Evolutionary conservation across 2,113 vertebrate species (phyloP), one percentile per base, ranked within the genome.

Genomic region (Odocoileus hemionus): DNA sequence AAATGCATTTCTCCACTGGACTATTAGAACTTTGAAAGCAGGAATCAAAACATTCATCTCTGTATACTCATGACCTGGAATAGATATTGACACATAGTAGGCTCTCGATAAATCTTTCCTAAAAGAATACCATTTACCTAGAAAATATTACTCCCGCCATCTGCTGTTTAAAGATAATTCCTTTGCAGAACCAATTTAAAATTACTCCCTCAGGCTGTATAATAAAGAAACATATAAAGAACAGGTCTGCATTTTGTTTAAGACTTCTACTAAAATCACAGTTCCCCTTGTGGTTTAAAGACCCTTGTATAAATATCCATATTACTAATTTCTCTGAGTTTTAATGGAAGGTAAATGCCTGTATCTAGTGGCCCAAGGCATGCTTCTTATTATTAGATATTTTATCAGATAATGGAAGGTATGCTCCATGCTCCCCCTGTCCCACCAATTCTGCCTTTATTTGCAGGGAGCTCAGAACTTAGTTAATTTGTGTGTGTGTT

Each of bases 131-230:
- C 39, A 45, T 93, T 96, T 92, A 58, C 57, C 61, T 94, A 93
- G 95, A 93, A 97, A 98, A 78, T 57, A 86, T 89, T 58, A 58
- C 36, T 94, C 39, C 26, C 83, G 80, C 70, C 96, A 96, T 97
- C 91, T 97, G 97, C 86, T 97, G 61, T 95, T 95, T 93, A 89
- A 91, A 97, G 94, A 96, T 89, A 97, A 98, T 97, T 97, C 83
- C 83, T 97, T 86, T n/a, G 91, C 83, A 80, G 70, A 97, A 91
- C 54, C 83, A 89, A 97, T 95, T 97, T 97, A 94, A 95, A 93
- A 86, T 91, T 33, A 91, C 58, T 94, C 78, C 96, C 86, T 80
- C 21, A 84, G 95, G 96, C 95, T 97, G 79, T 93, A 86, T 84
- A 91, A 91, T 97, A 91, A 97, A 97, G 70, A 97, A 58, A 84